Conservation (phyloP, 2,113 vertebrate species). For the Mormyrus lacerda region DNA sequence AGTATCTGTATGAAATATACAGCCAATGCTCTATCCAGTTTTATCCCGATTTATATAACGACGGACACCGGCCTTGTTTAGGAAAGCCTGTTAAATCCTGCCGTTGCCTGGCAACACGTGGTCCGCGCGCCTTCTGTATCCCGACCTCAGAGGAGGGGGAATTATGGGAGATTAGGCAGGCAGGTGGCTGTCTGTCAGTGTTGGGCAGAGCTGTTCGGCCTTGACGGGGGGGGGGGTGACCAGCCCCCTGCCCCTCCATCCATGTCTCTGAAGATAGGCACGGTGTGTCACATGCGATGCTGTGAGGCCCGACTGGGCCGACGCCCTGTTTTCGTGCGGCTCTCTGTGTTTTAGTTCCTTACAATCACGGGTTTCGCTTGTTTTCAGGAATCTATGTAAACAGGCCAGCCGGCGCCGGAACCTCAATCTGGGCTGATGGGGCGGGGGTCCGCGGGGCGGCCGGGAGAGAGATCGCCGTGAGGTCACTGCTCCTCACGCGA, state of each 20-base stretch:
- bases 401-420: slow-evolving; percentile 6
- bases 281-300: background rate
- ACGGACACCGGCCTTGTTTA: background rate
- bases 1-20: background rate
- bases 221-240: background rate
- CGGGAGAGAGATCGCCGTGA: background rate
- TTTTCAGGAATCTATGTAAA: slow-evolving; percentile 15
- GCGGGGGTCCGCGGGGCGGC: background rate
- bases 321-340: slow-evolving; percentile 2
- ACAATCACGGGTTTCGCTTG: slow-evolving; percentile 16
- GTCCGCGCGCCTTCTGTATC: background rate
- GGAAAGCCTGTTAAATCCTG: background rate
- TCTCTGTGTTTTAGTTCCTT: background rate
- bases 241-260: background rate
- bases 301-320: background rate
- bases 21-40: background rate
- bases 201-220: background rate
- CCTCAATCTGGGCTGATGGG: background rate
- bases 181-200: slow-evolving; percentile 16
- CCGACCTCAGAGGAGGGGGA: background rate
- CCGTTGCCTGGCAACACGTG: slow-evolving; percentile 3
- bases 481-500: background rate
- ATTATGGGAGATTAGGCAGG: slow-evolving; percentile 19
- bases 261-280: background rate
- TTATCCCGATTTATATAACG: background rate